Evolutionary conservation across 92 coral and sea anemone genomes (phyloP).

Genomic region (Epizoanthus stellaris): DNA sequence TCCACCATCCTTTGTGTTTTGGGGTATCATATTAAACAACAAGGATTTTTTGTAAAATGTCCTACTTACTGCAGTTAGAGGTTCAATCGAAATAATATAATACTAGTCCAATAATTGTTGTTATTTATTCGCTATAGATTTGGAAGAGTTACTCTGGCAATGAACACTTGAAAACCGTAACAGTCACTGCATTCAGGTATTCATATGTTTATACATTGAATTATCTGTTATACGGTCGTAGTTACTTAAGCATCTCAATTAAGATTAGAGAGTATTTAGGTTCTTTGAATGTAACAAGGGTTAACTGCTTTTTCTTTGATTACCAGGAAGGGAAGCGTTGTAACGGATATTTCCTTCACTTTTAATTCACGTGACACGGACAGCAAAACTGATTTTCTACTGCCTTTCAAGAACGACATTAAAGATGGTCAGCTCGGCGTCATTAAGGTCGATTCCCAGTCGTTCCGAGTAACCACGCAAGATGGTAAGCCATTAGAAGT

Average conservation of each 20-base stretch:
- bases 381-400: not conserved
- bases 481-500: not conserved
- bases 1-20: too few relatives aligned
- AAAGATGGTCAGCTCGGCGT: constrained; percentile 9
- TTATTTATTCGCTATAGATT: not conserved
- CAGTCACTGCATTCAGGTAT: not conserved
- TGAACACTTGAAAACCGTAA: not conserved
- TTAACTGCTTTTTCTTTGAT: not conserved
- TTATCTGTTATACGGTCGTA: too few relatives aligned
- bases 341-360: constrained; percentile 10
- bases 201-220: too few relatives aligned
- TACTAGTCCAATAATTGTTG: too few relatives aligned
- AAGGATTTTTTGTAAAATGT: too few relatives aligned
- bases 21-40: too few relatives aligned
- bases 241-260: not conserved
- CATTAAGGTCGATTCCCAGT: not conserved
- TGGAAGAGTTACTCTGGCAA: not conserved
- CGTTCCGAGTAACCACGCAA: not conserved
- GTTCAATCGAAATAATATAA: too few relatives aligned
- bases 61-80: too few relatives aligned
- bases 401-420: constrained; percentile 4
- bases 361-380: not conserved
- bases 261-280: not conserved
- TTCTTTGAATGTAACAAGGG: not conserved
- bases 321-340: constrained; percentile 14